Evolutionary conservation across 1,140 invertebrate species (phyloP).

Genomic region (Lerema accius): DNA sequence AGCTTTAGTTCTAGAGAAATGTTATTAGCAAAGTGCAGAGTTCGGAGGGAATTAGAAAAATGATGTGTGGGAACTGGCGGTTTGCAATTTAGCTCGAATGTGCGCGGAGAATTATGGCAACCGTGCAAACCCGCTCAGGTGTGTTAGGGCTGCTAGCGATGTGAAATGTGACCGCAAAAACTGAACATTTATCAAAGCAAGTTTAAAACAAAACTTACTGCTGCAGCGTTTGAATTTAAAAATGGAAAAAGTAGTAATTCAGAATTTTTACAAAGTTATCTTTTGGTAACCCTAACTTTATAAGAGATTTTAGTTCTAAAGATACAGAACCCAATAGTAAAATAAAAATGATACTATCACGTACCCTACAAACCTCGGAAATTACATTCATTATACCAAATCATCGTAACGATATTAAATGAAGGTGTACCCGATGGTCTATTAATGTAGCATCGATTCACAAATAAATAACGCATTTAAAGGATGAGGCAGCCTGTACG

Average conservation of each 20-base stretch:
- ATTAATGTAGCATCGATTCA: conserved; percentile 78
- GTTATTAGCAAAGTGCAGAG: conserved; percentile 66
- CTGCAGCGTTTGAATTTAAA: neutral
- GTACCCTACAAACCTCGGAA: conserved; percentile 44
- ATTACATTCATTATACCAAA: conserved; percentile 74
- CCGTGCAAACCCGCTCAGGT: conserved; percentile 55
- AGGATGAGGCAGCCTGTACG: conserved; percentile 61
- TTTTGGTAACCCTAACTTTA: no score
- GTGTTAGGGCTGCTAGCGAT: conserved; percentile 49
- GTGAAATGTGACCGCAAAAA: conserved; percentile 42
- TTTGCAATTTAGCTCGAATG: conserved; percentile 72
- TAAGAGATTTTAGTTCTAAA: conserved; percentile 13
- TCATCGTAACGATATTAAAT: conserved; percentile 77
- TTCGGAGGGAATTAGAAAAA: conserved; percentile 77
- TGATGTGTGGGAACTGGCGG: conserved; percentile 77
- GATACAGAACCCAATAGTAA: conserved; percentile 31
- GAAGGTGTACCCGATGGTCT: conserved; percentile 70
- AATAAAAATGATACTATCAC: conserved; percentile 41
- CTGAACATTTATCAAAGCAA: conserved; percentile 9
- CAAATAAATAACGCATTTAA: conserved; percentile 80
- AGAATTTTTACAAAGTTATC: no score
- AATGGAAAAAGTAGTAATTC: no score
- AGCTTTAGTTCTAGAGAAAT: conserved; percentile 47
- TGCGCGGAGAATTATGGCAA: conserved; percentile 76
- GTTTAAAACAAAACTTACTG: conserved; percentile 7